These are phyloP conservation scores for Anarhynchus alexandrinus DNA, from an alignment of 2,113 vertebrate genomes.

Conservation along the genomic window DNA sequence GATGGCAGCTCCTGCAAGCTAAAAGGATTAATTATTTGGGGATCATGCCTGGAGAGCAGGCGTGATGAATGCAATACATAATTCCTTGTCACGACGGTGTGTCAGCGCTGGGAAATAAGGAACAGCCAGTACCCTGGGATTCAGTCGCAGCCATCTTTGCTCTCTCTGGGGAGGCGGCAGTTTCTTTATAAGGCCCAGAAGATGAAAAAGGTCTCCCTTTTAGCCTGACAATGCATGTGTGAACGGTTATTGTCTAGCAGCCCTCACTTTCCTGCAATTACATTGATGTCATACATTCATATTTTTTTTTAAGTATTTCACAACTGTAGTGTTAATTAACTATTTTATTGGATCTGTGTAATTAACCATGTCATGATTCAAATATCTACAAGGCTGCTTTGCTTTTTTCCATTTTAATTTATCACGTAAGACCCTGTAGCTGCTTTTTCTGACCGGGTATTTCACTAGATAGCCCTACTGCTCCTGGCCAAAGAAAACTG, in stretches of 20 bases:
- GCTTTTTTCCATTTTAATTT: neutral
- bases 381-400: neutral
- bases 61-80: slow-evolving; percentile 40
- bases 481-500: neutral
- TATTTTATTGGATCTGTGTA: neutral
- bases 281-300: neutral
- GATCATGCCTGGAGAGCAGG: slow-evolving; percentile 62
- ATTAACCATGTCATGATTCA: neutral
- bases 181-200: neutral
- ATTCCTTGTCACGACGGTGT: slow-evolving; percentile 50
- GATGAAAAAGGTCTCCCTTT: neutral
- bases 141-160: neutral
- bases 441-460: neutral
- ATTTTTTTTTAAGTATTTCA: neutral
- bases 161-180: neutral
- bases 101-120: slow-evolving; percentile 11
- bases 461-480: neutral
- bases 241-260: neutral
- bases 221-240: neutral
- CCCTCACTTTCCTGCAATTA: neutral
- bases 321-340: neutral
- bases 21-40: slow-evolving; percentile 67
- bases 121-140: slow-evolving; percentile 38
- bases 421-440: neutral
- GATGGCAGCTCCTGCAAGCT: slow-evolving; percentile 56